Evolutionary conservation across 2,113 vertebrate species (phyloP).

Genomic region (Grus americana): DNA sequence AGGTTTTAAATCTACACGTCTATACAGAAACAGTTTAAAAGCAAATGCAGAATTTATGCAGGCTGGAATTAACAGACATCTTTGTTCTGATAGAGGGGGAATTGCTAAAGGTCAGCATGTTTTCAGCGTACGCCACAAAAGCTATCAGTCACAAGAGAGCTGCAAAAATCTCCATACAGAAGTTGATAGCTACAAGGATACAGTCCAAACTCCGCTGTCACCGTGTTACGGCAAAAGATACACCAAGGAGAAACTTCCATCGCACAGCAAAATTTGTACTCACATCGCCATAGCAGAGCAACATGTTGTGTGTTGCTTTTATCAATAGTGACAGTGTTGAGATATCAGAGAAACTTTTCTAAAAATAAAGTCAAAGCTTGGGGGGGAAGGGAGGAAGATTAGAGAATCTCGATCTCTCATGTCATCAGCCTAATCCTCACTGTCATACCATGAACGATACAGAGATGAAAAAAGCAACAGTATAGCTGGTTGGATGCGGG

Average conservation of each 20-base stretch:
- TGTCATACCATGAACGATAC: not conserved
- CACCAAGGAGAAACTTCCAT: not conserved
- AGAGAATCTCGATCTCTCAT: not conserved
- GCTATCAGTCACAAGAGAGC: not conserved
- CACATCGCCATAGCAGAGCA: not conserved
- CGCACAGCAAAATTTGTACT: not conserved
- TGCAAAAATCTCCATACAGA: not conserved
- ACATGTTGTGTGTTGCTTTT: not conserved
- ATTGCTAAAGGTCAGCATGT: not conserved
- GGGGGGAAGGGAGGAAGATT: not conserved
- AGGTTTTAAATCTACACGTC: not conserved
- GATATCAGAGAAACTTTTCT: not conserved
- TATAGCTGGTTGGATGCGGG: not conserved
- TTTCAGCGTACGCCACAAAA: not conserved
- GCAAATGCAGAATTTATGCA: not conserved
- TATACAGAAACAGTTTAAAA: not conserved
- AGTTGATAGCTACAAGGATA: not conserved
- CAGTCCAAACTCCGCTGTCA: not conserved
- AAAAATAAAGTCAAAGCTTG: not conserved
- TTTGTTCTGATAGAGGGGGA: not conserved
- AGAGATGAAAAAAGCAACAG: not conserved
- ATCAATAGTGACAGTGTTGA: not conserved
- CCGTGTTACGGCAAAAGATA: not conserved
- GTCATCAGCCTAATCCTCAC: not conserved
- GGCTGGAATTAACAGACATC: not conserved